These are phyloP conservation scores for Argya squamiceps DNA, from an alignment of 2,797 vertebrate genomes.

Conservation along the genomic window DNA sequence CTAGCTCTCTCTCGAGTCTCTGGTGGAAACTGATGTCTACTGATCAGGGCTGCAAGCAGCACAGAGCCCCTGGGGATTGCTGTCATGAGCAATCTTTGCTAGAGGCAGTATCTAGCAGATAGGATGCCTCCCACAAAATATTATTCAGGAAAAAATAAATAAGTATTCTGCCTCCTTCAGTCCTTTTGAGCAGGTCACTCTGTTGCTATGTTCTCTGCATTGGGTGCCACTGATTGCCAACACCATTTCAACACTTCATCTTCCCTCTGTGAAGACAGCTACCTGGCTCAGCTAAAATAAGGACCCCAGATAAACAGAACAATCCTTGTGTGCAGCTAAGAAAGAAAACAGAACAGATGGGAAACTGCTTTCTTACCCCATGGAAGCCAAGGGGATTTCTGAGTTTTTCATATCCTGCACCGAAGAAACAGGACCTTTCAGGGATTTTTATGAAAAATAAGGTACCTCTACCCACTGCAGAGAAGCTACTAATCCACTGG, in stretches of 20 bases:
- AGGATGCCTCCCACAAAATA: background rate
- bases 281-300: background rate
- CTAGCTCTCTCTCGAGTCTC: background rate
- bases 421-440: background rate
- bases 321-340: background rate
- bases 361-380: background rate
- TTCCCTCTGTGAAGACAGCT: background rate
- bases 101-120: background rate
- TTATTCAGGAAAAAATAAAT: background rate
- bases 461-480: background rate
- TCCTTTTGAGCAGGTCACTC: background rate
- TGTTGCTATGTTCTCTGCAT: background rate
- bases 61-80: background rate
- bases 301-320: background rate
- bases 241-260: background rate
- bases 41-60: background rate
- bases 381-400: background rate
- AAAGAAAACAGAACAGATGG: background rate
- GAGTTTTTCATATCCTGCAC: background rate
- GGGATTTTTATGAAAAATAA: background rate
- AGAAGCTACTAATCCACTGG: background rate
- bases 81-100: background rate
- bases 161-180: background rate
- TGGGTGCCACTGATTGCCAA: fast-evolving
- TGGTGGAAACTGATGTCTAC: background rate